Base-by-base conservation (phyloP, 1,140 invertebrate species). In the Drosophila paulistorum region DNA sequence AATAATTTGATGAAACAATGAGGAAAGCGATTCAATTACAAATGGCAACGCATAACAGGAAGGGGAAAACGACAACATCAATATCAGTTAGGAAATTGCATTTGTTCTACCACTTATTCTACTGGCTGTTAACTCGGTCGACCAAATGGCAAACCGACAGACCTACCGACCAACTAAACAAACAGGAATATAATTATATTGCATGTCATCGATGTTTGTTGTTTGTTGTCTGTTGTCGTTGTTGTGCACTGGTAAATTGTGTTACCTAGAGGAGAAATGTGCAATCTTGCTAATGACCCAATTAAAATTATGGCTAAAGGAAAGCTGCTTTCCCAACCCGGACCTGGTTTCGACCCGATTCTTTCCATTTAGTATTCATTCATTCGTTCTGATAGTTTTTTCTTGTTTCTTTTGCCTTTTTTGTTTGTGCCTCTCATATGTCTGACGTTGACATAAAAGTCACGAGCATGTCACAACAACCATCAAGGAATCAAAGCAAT, bases 281-380 rank as follows among this genome's bases (percentile, higher is more conserved):
- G 45, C 62, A 64, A 51, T 64, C 62, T 59, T 60, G 30, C 57
- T 65, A 65, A 65, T 57, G 64, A 65, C 64, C 64, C 64, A 65
- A 65, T 65, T 65, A 65, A 65, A 65, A 65, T 65, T 17, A 65
- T 65, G 20, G 64, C 64, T 55, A 55, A 65, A 59, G 14, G 57
- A 35, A 37, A 37, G 14, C 30, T 35, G 64, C 64, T 65, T 65
- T 65, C 51, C 64, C 64, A 2, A 5, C 64, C 14, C 26, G 17
- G 51, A 65, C 64, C 14, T 35, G 45, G 45, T 3, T 51, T 11
- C 45, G 45, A 51, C 45, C 45, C 20, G 45, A 20, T 51, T 51
- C 45, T 51, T 51, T 51, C 2, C 17, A 20, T 48, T 48, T 48
- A 17, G 45, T 48, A 48, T 48, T 30, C 30, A 30, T 48, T 48